Percentiles rank a stretch among this genome's conserved stretches.
phyloP scores from a whole-genome alignment of 2,797 vertebrate genomes.

The Chelmon rostratus region DNA sequence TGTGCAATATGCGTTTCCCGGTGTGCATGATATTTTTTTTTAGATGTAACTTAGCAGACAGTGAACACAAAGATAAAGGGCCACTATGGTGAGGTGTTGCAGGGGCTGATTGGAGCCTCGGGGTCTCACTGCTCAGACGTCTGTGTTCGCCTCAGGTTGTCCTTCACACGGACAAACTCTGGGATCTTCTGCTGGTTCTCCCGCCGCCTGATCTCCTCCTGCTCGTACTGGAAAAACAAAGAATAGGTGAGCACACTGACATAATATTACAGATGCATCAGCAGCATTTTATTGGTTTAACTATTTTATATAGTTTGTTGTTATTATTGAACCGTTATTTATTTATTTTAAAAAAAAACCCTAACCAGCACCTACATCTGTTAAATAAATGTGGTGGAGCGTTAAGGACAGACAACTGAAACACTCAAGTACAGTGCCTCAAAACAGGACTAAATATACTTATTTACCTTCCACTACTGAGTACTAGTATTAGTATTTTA shows the following conservation, averaged over 20 bases:
- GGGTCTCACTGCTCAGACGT: constrained; percentile 69
- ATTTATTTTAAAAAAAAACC: too few species aligned
- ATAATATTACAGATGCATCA: neutral
- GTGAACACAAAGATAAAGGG: constrained; percentile 43
- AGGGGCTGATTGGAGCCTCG: constrained; percentile 43
- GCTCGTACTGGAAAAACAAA: constrained; percentile 79
- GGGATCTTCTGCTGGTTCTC: constrained; percentile 83
- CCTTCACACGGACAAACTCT: constrained; percentile 86
- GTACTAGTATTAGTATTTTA: neutral
- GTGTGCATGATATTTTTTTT: constrained; percentile 20
- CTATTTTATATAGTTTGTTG: neutral
- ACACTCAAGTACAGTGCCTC: neutral
- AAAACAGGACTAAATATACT: neutral
- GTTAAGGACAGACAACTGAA: neutral
- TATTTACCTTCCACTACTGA: neutral
- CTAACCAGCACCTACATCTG: too few species aligned
- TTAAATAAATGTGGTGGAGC: neutral
- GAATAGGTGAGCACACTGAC: neutral
- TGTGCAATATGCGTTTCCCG: constrained; percentile 17
- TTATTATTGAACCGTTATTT: neutral
- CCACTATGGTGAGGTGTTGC: constrained; percentile 69
- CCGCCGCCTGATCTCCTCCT: constrained; percentile 80
- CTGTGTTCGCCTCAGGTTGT: constrained; percentile 84
- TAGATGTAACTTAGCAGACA: constrained; percentile 29
- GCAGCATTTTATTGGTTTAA: neutral